These are phyloP conservation scores for Chloroceryle aenea DNA, from an alignment of 2,113 vertebrate species.

Conservation along the genomic window DNA sequence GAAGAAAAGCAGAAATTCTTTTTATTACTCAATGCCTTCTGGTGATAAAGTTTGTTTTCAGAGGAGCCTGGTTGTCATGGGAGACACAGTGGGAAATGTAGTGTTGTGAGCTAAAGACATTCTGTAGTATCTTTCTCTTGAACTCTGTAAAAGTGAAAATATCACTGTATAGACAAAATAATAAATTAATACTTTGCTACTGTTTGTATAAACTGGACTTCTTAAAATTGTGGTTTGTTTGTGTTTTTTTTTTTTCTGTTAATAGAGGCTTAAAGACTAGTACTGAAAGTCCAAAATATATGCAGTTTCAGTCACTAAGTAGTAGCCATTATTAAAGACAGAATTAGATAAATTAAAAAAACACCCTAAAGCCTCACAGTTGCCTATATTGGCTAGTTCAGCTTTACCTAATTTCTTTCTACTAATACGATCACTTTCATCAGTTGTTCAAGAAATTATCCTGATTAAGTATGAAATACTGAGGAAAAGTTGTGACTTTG, in stretches of 20 bases:
- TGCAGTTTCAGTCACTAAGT: background rate
- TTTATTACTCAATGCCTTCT: background rate
- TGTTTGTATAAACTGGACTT: background rate
- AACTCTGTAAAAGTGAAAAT: background rate
- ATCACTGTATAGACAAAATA: background rate
- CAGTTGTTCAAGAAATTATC: background rate
- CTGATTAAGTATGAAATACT: background rate
- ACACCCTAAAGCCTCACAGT: background rate
- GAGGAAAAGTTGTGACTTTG: background rate
- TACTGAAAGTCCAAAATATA: background rate
- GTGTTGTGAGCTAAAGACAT: constrained; percentile 19
- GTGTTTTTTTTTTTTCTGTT: background rate
- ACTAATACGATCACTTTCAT: background rate
- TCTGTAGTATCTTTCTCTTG: background rate
- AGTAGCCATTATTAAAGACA: background rate
- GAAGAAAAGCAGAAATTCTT: constrained; percentile 14
- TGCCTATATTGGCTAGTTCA: background rate
- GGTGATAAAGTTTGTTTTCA: constrained; percentile 22
- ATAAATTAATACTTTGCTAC: background rate
- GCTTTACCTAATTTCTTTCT: background rate
- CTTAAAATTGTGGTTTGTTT: background rate
- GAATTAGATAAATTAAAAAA: background rate
- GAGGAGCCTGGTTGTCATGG: constrained; percentile 37
- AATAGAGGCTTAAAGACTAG: background rate
- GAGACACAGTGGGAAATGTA: constrained; percentile 40